Evolutionary conservation across 37 sponge, comb jelly and placozoan species (phyloP).

Genomic region (Cliona cf. orientalis): DNA sequence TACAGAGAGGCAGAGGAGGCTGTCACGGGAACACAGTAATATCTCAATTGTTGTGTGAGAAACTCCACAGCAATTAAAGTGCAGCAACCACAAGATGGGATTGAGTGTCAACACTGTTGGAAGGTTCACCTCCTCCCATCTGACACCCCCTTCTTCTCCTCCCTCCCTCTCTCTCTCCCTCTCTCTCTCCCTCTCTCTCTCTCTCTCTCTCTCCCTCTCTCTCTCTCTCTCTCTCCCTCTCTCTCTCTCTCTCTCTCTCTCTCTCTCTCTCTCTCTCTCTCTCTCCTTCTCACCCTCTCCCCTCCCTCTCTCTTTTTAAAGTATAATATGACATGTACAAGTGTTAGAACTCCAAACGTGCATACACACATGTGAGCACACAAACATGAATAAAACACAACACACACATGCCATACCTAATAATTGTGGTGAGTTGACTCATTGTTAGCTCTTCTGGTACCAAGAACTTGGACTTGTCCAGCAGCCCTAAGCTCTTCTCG

Average conservation of each 20-base stretch:
- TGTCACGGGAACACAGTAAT: too few relatives aligned
- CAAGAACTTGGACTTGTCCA: slow-evolving; percentile 97
- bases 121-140: background rate
- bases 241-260: background rate
- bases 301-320: too few relatives aligned
- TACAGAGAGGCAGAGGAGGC: too few relatives aligned
- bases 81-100: background rate
- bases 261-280: background rate
- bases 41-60: too few relatives aligned
- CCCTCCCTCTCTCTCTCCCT: slow-evolving; percentile 12
- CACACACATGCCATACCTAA: slow-evolving; percentile 85
- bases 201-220: background rate
- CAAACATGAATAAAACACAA: background rate
- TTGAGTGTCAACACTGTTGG: background rate
- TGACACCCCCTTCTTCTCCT: background rate
- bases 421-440: slow-evolving; percentile 91
- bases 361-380: slow-evolving; percentile 10
- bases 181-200: slow-evolving; percentile 7
- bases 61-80: too few relatives aligned
- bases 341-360: background rate
- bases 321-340: background rate
- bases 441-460: slow-evolving; percentile 97
- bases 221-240: background rate
- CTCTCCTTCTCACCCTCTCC: too few relatives aligned
- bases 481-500: slow-evolving; percentile 73